phyloP scores from a whole-genome alignment of 2,113 vertebrate genomes.

The Ptyas mucosa region DNA sequence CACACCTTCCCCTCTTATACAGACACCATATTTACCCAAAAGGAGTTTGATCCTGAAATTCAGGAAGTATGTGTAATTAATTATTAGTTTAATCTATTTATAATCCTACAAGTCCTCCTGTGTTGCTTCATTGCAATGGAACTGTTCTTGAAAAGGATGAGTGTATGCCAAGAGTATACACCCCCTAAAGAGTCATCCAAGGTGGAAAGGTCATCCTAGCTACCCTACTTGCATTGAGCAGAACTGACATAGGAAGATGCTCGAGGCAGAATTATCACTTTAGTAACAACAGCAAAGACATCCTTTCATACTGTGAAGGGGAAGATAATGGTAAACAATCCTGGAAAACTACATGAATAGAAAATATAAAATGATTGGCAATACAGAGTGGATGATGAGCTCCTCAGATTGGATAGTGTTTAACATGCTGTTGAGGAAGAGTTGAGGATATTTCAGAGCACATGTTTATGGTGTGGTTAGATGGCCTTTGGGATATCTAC shows the following conservation, averaged over 20 bases:
- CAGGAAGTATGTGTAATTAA: neutral
- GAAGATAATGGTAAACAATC: too few relatives aligned
- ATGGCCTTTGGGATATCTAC: neutral
- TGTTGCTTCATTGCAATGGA: neutral
- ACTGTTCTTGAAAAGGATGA: neutral
- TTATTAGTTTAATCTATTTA: neutral
- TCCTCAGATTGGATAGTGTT: neutral
- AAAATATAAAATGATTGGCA: neutral
- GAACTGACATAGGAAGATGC: neutral
- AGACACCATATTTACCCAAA: neutral
- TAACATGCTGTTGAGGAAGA: neutral
- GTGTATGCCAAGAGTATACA: neutral
- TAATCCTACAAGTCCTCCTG: neutral
- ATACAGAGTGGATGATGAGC: neutral
- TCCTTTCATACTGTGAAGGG: neutral
- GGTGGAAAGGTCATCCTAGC: neutral
- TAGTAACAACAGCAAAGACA: neutral
- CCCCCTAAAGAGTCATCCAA: neutral
- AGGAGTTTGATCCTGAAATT: neutral
- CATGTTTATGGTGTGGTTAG: neutral
- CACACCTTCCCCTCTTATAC: neutral
- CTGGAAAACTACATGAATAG: neutral
- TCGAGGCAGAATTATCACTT: neutral
- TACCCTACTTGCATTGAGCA: neutral
- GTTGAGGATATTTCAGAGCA: neutral